A percentile compares a stretch with the other conserved stretches of the same genome.
Evolutionary conservation across 2,113 vertebrate species (phyloP).

Genomic region (Sardina pilchardus): DNA sequence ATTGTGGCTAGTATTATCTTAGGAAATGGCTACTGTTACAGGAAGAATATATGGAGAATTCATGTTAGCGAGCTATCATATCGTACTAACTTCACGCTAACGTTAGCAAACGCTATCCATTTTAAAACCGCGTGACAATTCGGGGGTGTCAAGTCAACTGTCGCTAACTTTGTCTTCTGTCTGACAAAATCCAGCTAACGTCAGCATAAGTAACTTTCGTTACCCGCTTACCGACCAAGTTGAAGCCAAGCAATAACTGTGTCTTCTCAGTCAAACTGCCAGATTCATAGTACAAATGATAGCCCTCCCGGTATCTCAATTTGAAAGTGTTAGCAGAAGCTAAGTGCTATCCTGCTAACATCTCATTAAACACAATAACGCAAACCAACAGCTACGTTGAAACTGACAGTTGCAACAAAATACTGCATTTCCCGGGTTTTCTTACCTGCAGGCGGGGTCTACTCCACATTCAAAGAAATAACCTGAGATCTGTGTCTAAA

Average conservation of each 20-base stretch:
- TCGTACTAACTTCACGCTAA: slow-evolving; percentile 17
- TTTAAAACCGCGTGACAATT: neutral
- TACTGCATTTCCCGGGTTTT: slow-evolving; percentile 14
- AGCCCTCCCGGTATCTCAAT: neutral
- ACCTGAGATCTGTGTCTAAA: slow-evolving; percentile 25
- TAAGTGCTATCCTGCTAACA: neutral
- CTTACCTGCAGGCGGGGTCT: slow-evolving; percentile 61
- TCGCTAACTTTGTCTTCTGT: neutral
- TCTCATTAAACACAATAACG: neutral
- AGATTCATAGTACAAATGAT: neutral
- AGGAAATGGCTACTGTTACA: neutral
- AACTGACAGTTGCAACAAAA: neutral
- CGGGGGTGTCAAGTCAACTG: neutral
- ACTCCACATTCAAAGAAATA: slow-evolving; percentile 63
- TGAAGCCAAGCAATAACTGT: neutral
- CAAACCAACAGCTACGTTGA: neutral
- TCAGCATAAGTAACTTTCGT: neutral
- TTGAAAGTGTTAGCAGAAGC: neutral
- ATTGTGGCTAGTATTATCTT: neutral
- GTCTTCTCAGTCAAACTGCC: neutral
- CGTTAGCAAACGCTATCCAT: neutral
- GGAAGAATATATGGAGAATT: neutral
- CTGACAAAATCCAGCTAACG: neutral
- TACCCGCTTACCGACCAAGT: neutral
- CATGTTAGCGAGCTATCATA: slow-evolving; percentile 37